phyloP scores from a whole-genome alignment of 2,888 invertebrate genomes.

The Standfussiana lucernea region DNA sequence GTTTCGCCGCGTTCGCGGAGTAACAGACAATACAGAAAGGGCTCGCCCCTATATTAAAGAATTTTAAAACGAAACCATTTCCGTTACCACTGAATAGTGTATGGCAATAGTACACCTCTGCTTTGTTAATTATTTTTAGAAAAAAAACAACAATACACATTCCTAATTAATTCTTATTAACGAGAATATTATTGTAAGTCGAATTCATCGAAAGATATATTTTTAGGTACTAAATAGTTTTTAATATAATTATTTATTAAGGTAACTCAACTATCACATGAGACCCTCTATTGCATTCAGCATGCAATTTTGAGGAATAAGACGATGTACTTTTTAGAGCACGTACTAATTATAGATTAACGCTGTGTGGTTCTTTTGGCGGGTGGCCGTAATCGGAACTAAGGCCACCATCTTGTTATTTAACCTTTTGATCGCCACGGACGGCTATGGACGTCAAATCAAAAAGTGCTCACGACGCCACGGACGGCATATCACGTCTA shows the following conservation, averaged over 20 bases:
- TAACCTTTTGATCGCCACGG: too few species aligned
- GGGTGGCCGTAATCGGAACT: background rate
- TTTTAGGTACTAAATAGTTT: background rate
- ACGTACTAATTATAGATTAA: background rate
- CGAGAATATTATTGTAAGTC: background rate
- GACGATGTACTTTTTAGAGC: background rate
- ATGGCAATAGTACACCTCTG: constrained; percentile 16
- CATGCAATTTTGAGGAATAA: background rate
- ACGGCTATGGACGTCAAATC: too few species aligned
- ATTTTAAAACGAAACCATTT: background rate
- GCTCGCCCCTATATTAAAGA: too few species aligned
- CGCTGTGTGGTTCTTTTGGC: background rate
- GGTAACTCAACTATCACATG: constrained; percentile 7
- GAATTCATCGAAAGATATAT: background rate
- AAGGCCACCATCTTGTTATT: background rate
- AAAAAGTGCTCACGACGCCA: too few species aligned
- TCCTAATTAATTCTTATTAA: background rate
- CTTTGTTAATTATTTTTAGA: background rate
- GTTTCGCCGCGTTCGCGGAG: background rate
- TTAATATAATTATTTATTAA: background rate
- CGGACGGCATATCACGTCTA: too few species aligned
- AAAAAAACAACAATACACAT: background rate
- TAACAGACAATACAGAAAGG: background rate
- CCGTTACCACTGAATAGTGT: background rate
- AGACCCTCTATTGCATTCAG: background rate